These are phyloP conservation scores for Pollenia angustigena DNA, from an alignment of 2,888 invertebrate species.

Conservation along the genomic window DNA sequence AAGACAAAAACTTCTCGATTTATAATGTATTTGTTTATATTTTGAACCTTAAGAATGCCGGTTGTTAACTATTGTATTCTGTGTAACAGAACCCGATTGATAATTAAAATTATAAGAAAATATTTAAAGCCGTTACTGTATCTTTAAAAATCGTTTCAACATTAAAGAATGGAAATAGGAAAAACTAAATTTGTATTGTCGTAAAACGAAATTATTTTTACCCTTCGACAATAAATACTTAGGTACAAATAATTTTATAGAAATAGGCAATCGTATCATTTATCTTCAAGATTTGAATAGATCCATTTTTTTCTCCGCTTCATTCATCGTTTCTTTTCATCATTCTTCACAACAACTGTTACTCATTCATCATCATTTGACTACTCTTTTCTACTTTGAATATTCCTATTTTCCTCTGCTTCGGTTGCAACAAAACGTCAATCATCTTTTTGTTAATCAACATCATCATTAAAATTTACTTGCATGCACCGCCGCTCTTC, in stretches of 20 bases:
- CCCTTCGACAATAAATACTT: conserved; percentile 5
- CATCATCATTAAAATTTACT: conserved; percentile 48
- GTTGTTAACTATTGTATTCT: too few relatives aligned
- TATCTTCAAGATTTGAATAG: conserved; percentile 79
- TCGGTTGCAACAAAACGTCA: conserved; percentile 76
- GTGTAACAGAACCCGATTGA: too few relatives aligned
- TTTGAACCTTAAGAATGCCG: too few relatives aligned
- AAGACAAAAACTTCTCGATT: too few relatives aligned
- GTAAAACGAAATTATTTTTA: conserved; percentile 6
- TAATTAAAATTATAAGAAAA: too few relatives aligned
- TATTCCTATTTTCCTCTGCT: conserved; percentile 57
- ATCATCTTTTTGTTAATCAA: conserved; percentile 73
- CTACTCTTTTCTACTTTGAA: conserved; percentile 61
- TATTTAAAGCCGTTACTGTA: not conserved
- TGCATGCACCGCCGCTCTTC: conserved; percentile 29
- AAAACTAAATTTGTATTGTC: too few relatives aligned
- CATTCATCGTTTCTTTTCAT: not conserved
- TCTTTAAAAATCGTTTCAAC: not conserved
- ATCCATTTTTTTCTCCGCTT: conserved; percentile 15
- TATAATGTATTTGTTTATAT: too few relatives aligned
- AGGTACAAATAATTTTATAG: conserved; percentile 17
- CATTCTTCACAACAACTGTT: conserved; percentile 64
- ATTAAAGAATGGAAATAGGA: too few relatives aligned
- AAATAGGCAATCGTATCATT: conserved; percentile 38
- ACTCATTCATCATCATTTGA: conserved; percentile 64